A percentile compares a stretch with the other conserved stretches of the same genome.
Conservation (phyloP, 2,797 vertebrate genomes). For the Pseudopleuronectes americanus region DNA sequence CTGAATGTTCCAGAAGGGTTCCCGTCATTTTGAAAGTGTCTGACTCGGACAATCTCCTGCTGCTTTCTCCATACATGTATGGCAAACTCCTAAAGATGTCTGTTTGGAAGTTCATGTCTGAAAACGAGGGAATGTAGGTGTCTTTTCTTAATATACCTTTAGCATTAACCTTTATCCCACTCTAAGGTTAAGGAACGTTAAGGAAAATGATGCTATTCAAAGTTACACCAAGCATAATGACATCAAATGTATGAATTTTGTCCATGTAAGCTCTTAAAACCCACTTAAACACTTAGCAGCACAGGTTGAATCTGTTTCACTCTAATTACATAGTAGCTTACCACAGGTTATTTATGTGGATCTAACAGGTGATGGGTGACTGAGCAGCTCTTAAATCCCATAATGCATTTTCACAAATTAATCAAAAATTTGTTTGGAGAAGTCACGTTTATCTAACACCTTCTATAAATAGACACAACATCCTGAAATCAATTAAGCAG, state of each 20-base stretch:
- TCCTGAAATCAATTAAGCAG: background rate
- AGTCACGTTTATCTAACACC: too few species aligned
- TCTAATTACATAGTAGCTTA: conserved; percentile 7
- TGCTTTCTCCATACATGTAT: too few species aligned
- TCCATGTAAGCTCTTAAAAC: background rate
- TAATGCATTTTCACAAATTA: conserved; percentile 13
- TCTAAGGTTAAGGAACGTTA: too few species aligned
- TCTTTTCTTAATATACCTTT: too few species aligned
- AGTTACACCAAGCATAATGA: background rate
- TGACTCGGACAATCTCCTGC: too few species aligned
- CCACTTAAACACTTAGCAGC: background rate
- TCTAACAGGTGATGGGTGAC: background rate
- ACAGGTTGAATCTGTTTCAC: background rate
- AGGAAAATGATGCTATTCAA: too few species aligned
- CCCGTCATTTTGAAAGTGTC: too few species aligned
- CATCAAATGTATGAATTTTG: conserved; percentile 13
- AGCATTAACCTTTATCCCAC: too few species aligned
- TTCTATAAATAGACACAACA: conserved; percentile 2
- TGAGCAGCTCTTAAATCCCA: background rate
- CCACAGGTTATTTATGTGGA: background rate
- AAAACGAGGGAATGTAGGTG: too few species aligned
- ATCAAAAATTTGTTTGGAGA: conserved; percentile 1
- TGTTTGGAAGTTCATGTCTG: too few species aligned
- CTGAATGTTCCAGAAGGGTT: too few species aligned
- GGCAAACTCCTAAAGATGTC: too few species aligned